These are phyloP conservation scores for Mustela nigripes DNA, from an alignment of 2,113 vertebrate genomes.

Conservation along the genomic window DNA sequence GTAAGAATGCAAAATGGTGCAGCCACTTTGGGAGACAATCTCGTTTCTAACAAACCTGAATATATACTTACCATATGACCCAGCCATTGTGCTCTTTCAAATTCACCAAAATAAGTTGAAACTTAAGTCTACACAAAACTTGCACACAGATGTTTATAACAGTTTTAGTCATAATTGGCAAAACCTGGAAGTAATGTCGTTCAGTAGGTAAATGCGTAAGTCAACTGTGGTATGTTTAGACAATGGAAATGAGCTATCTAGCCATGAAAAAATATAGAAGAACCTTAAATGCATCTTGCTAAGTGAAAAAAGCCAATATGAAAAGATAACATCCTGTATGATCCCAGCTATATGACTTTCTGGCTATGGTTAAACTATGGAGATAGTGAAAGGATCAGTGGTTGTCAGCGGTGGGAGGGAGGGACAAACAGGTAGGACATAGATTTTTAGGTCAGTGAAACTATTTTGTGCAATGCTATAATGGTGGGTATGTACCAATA, in stretches of 20 bases:
- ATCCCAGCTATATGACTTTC: neutral
- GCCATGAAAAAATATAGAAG: neutral
- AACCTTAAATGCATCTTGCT: conserved; percentile 3
- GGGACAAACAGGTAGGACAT: neutral
- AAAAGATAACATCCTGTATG: neutral
- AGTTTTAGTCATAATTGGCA: neutral
- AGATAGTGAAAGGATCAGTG: neutral
- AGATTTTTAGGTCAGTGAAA: neutral
- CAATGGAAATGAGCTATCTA: neutral
- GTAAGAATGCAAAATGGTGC: neutral
- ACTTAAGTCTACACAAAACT: neutral
- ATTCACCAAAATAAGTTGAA: conserved; percentile 30
- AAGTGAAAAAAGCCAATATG: neutral
- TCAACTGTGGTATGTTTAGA: neutral
- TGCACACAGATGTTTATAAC: neutral
- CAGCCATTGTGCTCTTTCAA: neutral
- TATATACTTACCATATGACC: neutral
- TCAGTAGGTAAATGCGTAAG: neutral
- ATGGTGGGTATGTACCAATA: neutral
- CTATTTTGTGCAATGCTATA: neutral
- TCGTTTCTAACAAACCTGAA: conserved; percentile 1
- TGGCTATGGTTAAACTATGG: neutral
- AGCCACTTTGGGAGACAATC: neutral
- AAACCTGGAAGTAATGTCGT: conserved; percentile 4
- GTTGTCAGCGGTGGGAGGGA: neutral